These are phyloP conservation scores for Corythoichthys haematopterus DNA, from an alignment of 2,113 vertebrate genomes.

Conservation along the genomic window DNA sequence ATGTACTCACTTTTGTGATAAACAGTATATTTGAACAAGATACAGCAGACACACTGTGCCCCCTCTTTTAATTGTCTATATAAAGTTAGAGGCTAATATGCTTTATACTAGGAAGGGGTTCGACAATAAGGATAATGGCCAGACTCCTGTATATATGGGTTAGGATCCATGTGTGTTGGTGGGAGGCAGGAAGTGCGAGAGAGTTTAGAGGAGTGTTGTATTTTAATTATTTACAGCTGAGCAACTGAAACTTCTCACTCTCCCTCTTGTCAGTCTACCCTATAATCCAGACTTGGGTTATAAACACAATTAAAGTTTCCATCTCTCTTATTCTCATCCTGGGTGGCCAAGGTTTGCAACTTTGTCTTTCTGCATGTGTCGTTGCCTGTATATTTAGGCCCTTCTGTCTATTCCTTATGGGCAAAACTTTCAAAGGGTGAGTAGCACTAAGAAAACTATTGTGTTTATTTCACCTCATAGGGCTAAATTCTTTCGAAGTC, in stretches of 20 bases:
- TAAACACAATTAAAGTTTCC: conserved; percentile 75
- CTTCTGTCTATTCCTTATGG: conserved; percentile 35
- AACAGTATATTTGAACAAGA: conserved; percentile 45
- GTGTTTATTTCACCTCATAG: conserved; percentile 18
- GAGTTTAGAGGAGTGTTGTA: conserved; percentile 31
- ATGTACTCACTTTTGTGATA: too few species aligned
- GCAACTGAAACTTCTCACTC: conserved; percentile 44
- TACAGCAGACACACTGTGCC: conserved; percentile 29
- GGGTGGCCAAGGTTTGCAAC: conserved; percentile 66
- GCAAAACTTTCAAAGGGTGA: conserved; percentile 2
- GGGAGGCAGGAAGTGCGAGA: conserved; percentile 11
- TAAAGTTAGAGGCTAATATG: conserved; percentile 52
- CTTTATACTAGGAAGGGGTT: conserved; percentile 48
- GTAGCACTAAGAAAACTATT: conserved; percentile 23
- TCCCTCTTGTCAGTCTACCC: conserved; percentile 41
- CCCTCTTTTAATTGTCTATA: conserved; percentile 30
- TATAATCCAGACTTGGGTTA: conserved; percentile 73
- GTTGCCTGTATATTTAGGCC: conserved; percentile 23
- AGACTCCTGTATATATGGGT: conserved; percentile 36
- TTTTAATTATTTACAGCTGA: conserved; percentile 78
- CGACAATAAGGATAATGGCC: conserved; percentile 49
- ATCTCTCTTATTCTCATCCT: conserved; percentile 55
- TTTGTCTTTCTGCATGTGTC: conserved; percentile 38
- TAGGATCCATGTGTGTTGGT: conserved; percentile 12
- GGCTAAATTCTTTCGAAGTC: not conserved